These are phyloP conservation scores for Nipponia nippon DNA, from an alignment of 2,113 vertebrate genomes.

Conservation along the genomic window DNA sequence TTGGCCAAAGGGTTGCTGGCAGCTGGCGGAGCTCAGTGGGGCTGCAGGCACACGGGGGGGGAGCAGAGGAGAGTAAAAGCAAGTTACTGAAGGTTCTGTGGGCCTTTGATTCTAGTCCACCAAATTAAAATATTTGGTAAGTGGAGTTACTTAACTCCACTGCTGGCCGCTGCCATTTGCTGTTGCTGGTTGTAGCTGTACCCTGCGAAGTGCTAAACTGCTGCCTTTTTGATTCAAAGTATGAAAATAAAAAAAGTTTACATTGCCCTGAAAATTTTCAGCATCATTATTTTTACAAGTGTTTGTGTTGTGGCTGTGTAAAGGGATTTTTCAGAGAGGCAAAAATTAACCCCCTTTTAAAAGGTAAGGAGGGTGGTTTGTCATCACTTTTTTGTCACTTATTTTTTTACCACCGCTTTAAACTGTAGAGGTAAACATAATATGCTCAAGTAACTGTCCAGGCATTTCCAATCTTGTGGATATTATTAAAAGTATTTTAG, in stretches of 20 bases:
- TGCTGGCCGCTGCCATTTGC: background rate
- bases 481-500: background rate
- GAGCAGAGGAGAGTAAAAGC: background rate
- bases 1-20: background rate
- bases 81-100: background rate
- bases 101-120: background rate
- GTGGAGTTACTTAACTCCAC: background rate
- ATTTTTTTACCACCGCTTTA: background rate
- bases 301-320: rapidly evolving
- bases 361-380: background rate
- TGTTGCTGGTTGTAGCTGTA: background rate
- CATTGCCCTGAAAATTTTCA: background rate
- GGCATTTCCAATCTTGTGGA: background rate
- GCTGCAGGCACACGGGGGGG: rapidly evolving
- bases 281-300: background rate
- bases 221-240: background rate
- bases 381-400: rapidly evolving
- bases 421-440: background rate
- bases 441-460: background rate
- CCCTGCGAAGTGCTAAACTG: rapidly evolving
- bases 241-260: background rate
- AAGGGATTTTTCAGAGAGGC: background rate
- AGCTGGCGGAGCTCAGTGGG: background rate
- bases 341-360: background rate
- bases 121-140: background rate